Conservation (phyloP, 2,888 invertebrate genomes). For the Laspeyria flexula region DNA sequence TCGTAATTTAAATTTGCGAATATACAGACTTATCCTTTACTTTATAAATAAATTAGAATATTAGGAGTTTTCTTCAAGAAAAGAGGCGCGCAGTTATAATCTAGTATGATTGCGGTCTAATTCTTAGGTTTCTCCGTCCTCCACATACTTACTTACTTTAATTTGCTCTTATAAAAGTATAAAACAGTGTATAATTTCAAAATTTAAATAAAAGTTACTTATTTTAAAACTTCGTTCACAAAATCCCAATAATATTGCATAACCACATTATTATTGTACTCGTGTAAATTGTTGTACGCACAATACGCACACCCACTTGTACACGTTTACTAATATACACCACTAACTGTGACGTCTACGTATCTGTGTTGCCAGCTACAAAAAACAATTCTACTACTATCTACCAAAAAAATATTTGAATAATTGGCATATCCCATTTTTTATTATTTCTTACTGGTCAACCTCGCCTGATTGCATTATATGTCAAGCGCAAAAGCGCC, state of each 20-base stretch:
- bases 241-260: constrained; percentile 24
- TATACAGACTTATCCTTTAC: too few species aligned
- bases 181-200: too few species aligned
- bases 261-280: constrained; percentile 16
- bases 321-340: constrained; percentile 72
- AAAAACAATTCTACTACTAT: neutral
- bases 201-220: too few species aligned
- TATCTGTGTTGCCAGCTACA: constrained; percentile 41
- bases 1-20: too few species aligned
- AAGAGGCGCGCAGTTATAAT: too few species aligned
- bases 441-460: neutral
- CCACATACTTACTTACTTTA: too few species aligned
- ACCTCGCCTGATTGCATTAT: neutral
- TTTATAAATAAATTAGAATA: too few species aligned
- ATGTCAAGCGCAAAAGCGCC: neutral
- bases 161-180: too few species aligned
- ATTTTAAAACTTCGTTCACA: constrained; percentile 21
- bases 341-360: constrained; percentile 70
- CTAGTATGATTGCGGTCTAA: too few species aligned
- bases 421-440: too few species aligned
- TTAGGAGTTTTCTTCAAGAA: too few species aligned
- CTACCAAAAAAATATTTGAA: neutral
- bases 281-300: constrained; percentile 53
- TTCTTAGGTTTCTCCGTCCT: too few species aligned
- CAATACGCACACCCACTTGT: constrained; percentile 68